Percentiles rank a stretch among this genome's conserved stretches.
These are phyloP conservation scores for Dryobotodes eremita DNA, from an alignment of 2,888 invertebrate genomes.

Conservation along the genomic window DNA sequence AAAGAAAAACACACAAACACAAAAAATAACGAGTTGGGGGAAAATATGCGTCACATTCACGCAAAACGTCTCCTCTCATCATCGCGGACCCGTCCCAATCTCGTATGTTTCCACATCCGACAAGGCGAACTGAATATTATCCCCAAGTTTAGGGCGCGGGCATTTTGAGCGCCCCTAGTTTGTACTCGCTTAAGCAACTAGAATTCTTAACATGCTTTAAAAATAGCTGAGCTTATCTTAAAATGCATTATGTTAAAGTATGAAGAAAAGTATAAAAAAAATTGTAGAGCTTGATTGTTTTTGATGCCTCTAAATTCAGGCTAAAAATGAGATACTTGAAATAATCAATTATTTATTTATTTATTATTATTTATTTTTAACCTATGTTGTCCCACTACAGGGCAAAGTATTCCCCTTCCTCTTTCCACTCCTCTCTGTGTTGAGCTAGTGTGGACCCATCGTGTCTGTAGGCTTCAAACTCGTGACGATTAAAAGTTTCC, in stretches of 20 bases:
- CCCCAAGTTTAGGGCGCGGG: slow-evolving; percentile 34
- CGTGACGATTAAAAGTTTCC: too few relatives aligned
- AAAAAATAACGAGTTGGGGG: too few relatives aligned
- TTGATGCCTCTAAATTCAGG: neutral
- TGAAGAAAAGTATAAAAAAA: neutral
- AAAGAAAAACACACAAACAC: too few relatives aligned
- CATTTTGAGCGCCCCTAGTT: slow-evolving; percentile 28
- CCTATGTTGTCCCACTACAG: too few relatives aligned
- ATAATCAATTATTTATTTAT: too few relatives aligned
- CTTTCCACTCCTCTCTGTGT: too few relatives aligned
- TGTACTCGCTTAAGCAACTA: slow-evolving; percentile 17
- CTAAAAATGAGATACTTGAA: neutral
- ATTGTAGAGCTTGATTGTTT: neutral
- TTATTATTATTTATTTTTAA: too few relatives aligned
- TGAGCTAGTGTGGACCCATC: too few relatives aligned
- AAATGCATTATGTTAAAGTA: neutral
- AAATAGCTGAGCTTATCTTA: slow-evolving; percentile 17
- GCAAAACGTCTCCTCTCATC: too few relatives aligned
- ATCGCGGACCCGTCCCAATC: neutral
- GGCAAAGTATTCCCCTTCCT: too few relatives aligned
- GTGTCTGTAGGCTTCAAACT: too few relatives aligned
- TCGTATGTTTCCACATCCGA: slow-evolving; percentile 40
- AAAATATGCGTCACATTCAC: too few relatives aligned
- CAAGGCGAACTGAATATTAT: slow-evolving; percentile 44
- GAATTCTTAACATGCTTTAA: slow-evolving; percentile 29